A percentile compares a stretch with the other conserved stretches of the same genome.
Evolutionary conservation across 2,888 invertebrate genomes (phyloP).

Genomic region (Drosophila siamana): DNA sequence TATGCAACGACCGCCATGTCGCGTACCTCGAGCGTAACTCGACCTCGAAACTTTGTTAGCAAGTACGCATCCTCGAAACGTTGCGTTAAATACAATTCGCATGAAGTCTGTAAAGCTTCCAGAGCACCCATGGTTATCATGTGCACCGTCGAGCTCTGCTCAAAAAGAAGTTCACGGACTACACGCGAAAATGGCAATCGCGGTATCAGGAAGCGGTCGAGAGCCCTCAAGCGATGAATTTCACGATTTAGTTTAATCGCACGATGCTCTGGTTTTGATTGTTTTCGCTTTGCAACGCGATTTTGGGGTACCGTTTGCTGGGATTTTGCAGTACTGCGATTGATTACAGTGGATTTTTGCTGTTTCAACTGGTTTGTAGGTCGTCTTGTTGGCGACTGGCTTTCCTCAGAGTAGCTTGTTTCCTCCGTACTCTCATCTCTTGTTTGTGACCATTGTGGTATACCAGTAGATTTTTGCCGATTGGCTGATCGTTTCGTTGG

Average conservation of each 20-base stretch:
- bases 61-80: conserved; percentile 86
- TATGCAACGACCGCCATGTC: conserved; percentile 85
- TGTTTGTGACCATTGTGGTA: not conserved
- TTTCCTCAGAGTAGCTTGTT: conserved; percentile 28
- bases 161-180: conserved; percentile 85
- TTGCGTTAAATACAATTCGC: conserved; percentile 86
- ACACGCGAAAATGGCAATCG: conserved; percentile 85
- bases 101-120: conserved; percentile 86
- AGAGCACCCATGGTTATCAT: conserved; percentile 85
- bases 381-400: conserved; percentile 13
- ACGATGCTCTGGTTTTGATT: conserved; percentile 25
- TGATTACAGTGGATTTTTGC: not conserved
- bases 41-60: conserved; percentile 85
- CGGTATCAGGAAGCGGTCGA: conserved; percentile 82
- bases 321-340: not conserved
- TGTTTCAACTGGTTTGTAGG: not conserved
- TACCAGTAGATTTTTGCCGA: not conserved
- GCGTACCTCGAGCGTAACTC: conserved; percentile 85
- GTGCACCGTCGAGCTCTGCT: conserved; percentile 24
- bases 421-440: not conserved
- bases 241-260: conserved; percentile 16
- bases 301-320: not conserved
- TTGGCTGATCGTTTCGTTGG: not conserved
- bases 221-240: conserved; percentile 53
- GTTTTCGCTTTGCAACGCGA: conserved; percentile 39